Base-by-base conservation (phyloP, 2,113 vertebrate genomes). In the Sinocyclocheilus grahami region DNA sequence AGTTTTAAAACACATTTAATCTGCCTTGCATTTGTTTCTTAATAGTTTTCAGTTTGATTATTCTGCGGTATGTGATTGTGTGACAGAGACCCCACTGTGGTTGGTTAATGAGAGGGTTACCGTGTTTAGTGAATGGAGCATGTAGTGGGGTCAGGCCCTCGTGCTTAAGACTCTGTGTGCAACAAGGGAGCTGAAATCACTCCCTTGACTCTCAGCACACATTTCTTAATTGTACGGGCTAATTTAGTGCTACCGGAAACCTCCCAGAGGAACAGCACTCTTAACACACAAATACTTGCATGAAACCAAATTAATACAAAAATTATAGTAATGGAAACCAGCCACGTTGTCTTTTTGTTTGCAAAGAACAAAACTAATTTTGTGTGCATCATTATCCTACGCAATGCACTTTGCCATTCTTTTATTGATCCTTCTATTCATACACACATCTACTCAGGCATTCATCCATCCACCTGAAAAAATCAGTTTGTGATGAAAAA, bases 101-200 rank as follows among this genome's bases (percentile, higher is more conserved):
- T 86, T 85, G 46, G 33, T 81, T 89, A 88, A 81, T 88, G 85
- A 86, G 75, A 4, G 83, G 67, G 48, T 71, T 83, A 77, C 74
- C 67, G 14, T 85, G 48, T 84, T 86, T 53, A 30, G 42, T 82
- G 42, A 85, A 83, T 83, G 82, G 27, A 60, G 42, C 60, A 62
- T 80, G 79, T 77, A 80, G 55, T 58, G 8, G n/a, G 74, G 86
- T 87, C 51, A 83, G n/a, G 33, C 65, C 58, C 80, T 81, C 71
- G 10, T 72, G 14, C 48, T 74, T 51, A 82, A 60, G 27, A 33
- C 12, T 55, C 65, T 51, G 51, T 81, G 83, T 82, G 71, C 55
- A 71, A 39, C 42, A 20, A 69, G 62, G 12, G 72, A 63, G 67
- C 46, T 72, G 0, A 78, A 62, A 77, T 77, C 58, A 53, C 30